A percentile compares a stretch with the other conserved stretches of the same genome.
These are phyloP conservation scores for Oplegnathus fasciatus DNA, from an alignment of 2,113 vertebrate genomes.

Conservation along the genomic window DNA sequence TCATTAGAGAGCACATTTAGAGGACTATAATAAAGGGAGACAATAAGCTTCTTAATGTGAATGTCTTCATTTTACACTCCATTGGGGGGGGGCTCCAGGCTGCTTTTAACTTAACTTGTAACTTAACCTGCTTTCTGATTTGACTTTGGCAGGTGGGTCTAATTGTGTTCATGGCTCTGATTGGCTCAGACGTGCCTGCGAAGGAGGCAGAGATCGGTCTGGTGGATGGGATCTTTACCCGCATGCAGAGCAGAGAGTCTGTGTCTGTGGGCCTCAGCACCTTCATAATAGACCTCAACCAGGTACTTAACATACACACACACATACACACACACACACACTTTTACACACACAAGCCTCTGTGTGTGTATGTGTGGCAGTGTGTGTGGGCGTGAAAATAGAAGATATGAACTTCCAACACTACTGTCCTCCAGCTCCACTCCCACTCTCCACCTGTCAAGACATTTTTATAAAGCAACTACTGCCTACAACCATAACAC, in stretches of 20 bases:
- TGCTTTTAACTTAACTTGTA: neutral
- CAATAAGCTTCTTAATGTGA: neutral
- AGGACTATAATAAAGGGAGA: neutral
- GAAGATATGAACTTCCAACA: slow-evolving; percentile 85
- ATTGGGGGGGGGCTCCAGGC: neutral
- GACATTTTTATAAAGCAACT: slow-evolving; percentile 87
- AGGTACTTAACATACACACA: slow-evolving; percentile 77
- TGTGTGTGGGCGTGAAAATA: slow-evolving; percentile 84
- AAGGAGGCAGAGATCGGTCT: slow-evolving; percentile 93
- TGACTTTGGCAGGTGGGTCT: slow-evolving; percentile 88
- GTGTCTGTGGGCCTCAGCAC: slow-evolving; percentile 96
- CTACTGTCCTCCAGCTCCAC: slow-evolving; percentile 87
- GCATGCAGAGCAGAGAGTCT: slow-evolving; percentile 95
- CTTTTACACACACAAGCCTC: neutral
- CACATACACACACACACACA: neutral
- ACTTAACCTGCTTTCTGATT: slow-evolving; percentile 5
- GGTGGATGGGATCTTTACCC: slow-evolving; percentile 94
- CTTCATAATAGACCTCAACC: slow-evolving; percentile 97
- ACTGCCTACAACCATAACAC: slow-evolving; percentile 81
- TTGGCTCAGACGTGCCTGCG: slow-evolving; percentile 95
- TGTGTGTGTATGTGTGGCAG: slow-evolving; percentile 9
- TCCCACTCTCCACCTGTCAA: slow-evolving; percentile 90
- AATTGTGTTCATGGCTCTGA: slow-evolving; percentile 96
- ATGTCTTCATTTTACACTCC: neutral
- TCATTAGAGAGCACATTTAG: neutral